phyloP scores from a whole-genome alignment of 2,888 invertebrate species.

The Copidosoma aretas region DNA sequence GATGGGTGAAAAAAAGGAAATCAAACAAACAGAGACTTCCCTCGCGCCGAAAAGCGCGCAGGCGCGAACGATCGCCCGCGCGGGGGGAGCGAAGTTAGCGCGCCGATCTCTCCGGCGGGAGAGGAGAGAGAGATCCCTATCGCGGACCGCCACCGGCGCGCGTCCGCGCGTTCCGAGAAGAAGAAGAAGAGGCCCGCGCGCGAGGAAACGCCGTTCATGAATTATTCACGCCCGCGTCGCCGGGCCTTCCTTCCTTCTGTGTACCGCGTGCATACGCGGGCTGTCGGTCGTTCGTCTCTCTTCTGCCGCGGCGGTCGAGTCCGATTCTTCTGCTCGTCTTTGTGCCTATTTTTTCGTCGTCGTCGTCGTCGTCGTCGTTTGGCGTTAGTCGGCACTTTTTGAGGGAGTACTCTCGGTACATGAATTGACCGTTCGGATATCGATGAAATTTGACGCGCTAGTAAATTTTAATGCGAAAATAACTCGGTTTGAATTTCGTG shows the following conservation, averaged over 20 bases:
- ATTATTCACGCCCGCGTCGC: slow-evolving; percentile 57
- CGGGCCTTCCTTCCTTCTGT: slow-evolving; percentile 49
- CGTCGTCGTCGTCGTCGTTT: too few species aligned
- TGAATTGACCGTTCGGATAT: too few species aligned
- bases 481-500: too few species aligned
- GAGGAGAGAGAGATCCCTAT: slow-evolving; percentile 34
- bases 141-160: slow-evolving; percentile 8
- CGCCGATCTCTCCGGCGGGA: slow-evolving; percentile 5
- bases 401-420: too few species aligned
- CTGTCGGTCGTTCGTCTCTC: neutral
- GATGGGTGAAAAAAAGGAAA: too few species aligned
- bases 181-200: slow-evolving; percentile 58
- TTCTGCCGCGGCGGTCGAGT: too few species aligned
- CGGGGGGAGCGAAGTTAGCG: neutral
- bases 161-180: slow-evolving; percentile 57
- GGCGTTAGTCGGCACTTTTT: too few species aligned
- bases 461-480: too few species aligned
- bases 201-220: slow-evolving; percentile 60
- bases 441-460: too few species aligned
- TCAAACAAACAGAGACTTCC: neutral
- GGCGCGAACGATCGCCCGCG: neutral
- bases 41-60: neutral
- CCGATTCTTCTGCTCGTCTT: too few species aligned
- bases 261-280: slow-evolving; percentile 27
- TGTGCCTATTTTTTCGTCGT: too few species aligned